Evolutionary conservation across 2,888 invertebrate species (phyloP), one percentile per base, ranked within the genome.

Genomic region (Tipula confusa): DNA sequence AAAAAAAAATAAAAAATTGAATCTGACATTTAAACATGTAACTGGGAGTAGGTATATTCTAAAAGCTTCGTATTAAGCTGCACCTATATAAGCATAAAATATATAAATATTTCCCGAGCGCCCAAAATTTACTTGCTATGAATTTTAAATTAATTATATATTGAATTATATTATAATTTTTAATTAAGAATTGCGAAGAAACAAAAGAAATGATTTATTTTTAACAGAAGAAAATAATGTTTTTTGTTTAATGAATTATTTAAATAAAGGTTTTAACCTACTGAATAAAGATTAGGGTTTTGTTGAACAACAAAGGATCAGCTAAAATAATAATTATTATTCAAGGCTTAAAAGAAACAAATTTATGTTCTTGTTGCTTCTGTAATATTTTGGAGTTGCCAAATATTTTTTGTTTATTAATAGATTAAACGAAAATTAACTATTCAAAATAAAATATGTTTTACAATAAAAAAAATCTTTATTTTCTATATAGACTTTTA

Each of bases 241-340:
- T n/a, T n/a, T n/a, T n/a, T n/a, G n/a, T 9, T 64, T 64, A 64
- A 64, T 64, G 64, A 64, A 64, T 64, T 64, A 64, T 64, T 64
- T 64, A 64, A 64, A 64, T 64, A 64, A 64, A 64, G 64, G 64
- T 64, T 64, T 64, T 24, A 64, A 64, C 64, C 64, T 64, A 64
- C 64, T 64, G 64, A 64, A 64, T 64, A 64, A 64, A 24, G 64
- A 64, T 64, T 64, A 64, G 64, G 64, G 24, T 64, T 64, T 64
- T 64, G 1, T 9, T 24, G 24, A 64, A 64, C 24, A 64, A 64
- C 64, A 64, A 64, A 64, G 64, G 64, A 64, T 64, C 24, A 64
- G 64, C 24, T 24, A 64, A 24, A 64, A 64, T 24, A 9, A 64
- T 64, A 64, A 64, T 64, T 18, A 64, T 64, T 64, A 64, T 64